Evolutionary conservation across 2,797 vertebrate genomes (phyloP).

Genomic region (Cyprinella venusta): DNA sequence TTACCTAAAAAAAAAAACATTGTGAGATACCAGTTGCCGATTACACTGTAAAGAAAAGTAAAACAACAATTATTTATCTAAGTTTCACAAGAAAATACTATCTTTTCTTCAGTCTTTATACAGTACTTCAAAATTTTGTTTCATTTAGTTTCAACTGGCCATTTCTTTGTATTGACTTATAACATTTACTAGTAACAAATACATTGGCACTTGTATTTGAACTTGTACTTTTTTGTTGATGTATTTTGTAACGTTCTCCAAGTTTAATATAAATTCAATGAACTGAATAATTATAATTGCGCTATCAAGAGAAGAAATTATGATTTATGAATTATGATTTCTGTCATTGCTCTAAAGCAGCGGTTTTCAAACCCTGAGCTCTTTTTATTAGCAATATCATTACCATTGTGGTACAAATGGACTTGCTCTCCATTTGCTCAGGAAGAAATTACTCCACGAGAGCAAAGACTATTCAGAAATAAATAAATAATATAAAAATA

Average conservation of each 20-base stretch:
- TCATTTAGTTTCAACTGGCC: not conserved
- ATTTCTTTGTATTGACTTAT: not conserved
- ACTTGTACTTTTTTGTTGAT: not conserved
- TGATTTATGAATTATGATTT: not conserved
- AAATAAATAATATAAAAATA: constrained; percentile 1
- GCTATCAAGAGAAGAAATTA: not conserved
- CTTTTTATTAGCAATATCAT: not conserved
- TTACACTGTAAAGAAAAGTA: not conserved
- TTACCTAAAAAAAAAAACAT: not conserved
- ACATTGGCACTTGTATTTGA: not conserved
- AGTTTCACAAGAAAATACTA: too few relatives aligned
- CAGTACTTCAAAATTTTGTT: not conserved
- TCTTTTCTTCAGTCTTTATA: not conserved
- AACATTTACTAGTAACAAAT: not conserved
- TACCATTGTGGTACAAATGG: not conserved
- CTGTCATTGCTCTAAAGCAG: not conserved
- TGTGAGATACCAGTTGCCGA: not conserved
- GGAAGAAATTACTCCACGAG: not conserved
- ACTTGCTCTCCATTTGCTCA: not conserved
- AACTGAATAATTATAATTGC: not conserved
- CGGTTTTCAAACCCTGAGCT: not conserved
- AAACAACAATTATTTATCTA: too few relatives aligned
- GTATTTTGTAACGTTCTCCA: not conserved
- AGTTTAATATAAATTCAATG: not conserved
- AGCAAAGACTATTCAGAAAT: constrained; percentile 9